phyloP scores from a whole-genome alignment of 2,797 vertebrate species.

The Clarias fuscus region DNA sequence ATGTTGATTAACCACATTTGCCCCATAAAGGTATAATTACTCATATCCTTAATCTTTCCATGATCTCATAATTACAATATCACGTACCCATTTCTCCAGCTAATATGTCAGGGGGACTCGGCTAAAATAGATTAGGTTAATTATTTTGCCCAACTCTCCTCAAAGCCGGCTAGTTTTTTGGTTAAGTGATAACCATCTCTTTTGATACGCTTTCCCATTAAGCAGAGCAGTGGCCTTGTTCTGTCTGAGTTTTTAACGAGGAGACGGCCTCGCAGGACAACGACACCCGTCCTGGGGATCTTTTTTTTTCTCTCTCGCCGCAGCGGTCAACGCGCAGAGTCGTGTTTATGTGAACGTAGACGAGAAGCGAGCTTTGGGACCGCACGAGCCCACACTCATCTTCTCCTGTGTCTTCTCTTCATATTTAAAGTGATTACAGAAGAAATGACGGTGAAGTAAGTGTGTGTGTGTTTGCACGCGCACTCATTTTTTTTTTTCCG shows the following conservation, averaged over 20 bases:
- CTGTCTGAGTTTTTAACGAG: conserved; percentile 16
- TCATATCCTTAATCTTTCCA: conserved; percentile 74
- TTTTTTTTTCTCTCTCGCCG: background rate
- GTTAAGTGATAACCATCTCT: conserved; percentile 45
- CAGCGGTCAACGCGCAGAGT: background rate
- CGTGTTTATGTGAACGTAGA: background rate
- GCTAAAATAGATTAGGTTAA: conserved; percentile 57
- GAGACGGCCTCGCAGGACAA: background rate
- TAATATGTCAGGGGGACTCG: conserved; percentile 48
- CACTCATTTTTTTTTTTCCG: conserved; percentile 23
- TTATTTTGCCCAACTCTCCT: conserved; percentile 54
- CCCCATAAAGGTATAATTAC: conserved; percentile 75
- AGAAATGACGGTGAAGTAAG: background rate
- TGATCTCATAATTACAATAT: conserved; percentile 76
- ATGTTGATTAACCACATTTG: conserved; percentile 59
- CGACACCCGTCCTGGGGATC: background rate
- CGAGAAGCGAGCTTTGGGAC: conserved; percentile 1
- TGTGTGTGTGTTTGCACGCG: background rate
- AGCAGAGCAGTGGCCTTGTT: conserved; percentile 12
- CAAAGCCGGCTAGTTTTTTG: conserved; percentile 38
- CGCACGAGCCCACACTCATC: conserved; percentile 2
- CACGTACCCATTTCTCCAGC: conserved; percentile 52
- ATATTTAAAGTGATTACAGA: conserved; percentile 35
- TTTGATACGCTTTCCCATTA: conserved; percentile 44
- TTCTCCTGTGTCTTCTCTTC: conserved; percentile 19